A percentile compares a stretch with the other conserved stretches of the same genome.
These are phyloP conservation scores for Halcyon malimbica DNA, from an alignment of 2,113 vertebrate species.

Conservation along the genomic window DNA sequence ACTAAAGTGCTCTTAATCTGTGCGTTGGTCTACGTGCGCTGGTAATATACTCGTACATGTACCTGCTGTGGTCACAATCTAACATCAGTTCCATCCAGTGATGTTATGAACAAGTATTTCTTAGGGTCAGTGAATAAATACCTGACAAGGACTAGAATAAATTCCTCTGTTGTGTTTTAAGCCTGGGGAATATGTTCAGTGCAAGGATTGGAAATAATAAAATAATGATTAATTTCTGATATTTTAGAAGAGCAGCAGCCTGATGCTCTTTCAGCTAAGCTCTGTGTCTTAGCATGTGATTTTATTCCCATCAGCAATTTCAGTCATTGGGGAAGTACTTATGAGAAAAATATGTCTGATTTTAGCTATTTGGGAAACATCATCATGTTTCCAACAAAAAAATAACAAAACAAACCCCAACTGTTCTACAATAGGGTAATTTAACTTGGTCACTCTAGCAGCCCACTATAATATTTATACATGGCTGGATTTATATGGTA, in stretches of 20 bases:
- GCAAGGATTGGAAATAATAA: neutral
- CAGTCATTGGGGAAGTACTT: neutral
- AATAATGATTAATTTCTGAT: conserved; percentile 51
- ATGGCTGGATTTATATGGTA: neutral
- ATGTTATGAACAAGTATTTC: neutral
- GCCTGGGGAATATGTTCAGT: neutral
- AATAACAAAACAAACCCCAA: neutral
- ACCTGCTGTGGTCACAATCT: neutral
- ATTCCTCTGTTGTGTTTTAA: neutral
- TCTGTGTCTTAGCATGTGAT: neutral
- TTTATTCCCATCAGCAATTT: neutral
- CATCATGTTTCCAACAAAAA: neutral
- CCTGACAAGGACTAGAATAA: neutral
- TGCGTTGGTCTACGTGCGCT: neutral
- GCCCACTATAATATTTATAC: neutral
- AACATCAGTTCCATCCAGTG: neutral
- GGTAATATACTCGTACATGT: neutral
- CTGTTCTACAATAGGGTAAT: neutral
- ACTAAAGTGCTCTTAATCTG: neutral
- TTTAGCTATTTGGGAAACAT: neutral
- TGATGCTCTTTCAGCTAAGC: neutral
- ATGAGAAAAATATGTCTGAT: neutral
- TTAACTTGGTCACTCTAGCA: neutral
- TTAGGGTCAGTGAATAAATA: neutral
- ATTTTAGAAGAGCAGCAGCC: conserved; percentile 25